phyloP scores from a whole-genome alignment of 2,797 vertebrate species.

The Hyperoplus immaculatus region DNA sequence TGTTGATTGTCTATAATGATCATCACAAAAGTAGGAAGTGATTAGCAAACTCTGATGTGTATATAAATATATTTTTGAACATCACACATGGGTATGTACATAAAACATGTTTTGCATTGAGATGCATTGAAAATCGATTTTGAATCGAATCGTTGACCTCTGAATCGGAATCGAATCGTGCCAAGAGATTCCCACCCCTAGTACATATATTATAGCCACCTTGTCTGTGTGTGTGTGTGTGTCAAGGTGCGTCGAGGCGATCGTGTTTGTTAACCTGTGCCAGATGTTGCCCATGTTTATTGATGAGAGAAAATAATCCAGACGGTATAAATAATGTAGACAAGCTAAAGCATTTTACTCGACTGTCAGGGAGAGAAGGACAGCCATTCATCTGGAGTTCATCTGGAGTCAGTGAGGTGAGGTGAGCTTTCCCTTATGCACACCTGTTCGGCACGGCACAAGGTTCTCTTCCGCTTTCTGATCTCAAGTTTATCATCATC shows the following conservation, averaged over 20 bases:
- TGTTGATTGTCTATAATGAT: too few relatives aligned
- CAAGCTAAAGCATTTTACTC: slow-evolving; percentile 43
- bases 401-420: slow-evolving; percentile 27
- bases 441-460: slow-evolving; percentile 46
- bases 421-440: slow-evolving; percentile 27
- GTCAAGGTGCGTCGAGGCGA: slow-evolving; percentile 18
- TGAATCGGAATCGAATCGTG: too few relatives aligned
- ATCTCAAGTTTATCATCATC: slow-evolving; percentile 46
- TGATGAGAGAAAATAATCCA: slow-evolving; percentile 63
- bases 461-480: slow-evolving; percentile 45
- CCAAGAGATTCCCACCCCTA: too few relatives aligned
- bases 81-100: too few relatives aligned
- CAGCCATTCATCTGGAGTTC: slow-evolving; percentile 24
- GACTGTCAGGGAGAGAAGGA: slow-evolving; percentile 27
- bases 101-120: too few relatives aligned
- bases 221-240: slow-evolving; percentile 20
- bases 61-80: too few relatives aligned
- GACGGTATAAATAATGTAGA: slow-evolving; percentile 68
- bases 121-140: too few relatives aligned
- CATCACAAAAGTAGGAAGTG: too few relatives aligned
- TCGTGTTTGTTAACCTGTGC: slow-evolving; percentile 45
- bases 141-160: too few relatives aligned
- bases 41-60: too few relatives aligned
- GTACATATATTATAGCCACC: slow-evolving; percentile 6
- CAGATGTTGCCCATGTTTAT: slow-evolving; percentile 68